phyloP scores from a whole-genome alignment of 1,140 invertebrate genomes.

The Drosophila oshimai region DNA sequence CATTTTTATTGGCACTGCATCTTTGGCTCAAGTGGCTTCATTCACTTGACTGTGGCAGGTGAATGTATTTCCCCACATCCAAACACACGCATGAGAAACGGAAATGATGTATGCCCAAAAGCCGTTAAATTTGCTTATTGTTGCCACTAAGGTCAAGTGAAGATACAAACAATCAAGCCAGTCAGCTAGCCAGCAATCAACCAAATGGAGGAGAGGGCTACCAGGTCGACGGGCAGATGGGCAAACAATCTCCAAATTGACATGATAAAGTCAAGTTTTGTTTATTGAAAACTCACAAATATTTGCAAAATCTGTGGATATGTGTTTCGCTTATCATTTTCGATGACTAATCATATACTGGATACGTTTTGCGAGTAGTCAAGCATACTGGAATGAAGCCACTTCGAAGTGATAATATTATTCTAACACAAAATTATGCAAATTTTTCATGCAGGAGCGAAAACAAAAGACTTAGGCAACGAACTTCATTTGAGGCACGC shows the following conservation, averaged over 20 bases:
- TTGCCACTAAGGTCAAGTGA: slow-evolving; percentile 70
- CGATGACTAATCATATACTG: slow-evolving; percentile 1
- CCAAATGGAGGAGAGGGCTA: slow-evolving; percentile 24
- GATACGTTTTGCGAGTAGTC: neutral
- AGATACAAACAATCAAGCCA: slow-evolving; percentile 57
- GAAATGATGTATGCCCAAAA: slow-evolving; percentile 75
- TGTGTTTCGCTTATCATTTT: neutral
- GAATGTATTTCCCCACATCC: slow-evolving; percentile 77
- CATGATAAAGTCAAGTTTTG: slow-evolving; percentile 20
- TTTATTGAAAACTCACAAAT: neutral
- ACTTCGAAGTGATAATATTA: slow-evolving; percentile 50
- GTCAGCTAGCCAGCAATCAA: slow-evolving; percentile 45
- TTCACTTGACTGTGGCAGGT: slow-evolving; percentile 54
- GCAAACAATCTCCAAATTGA: slow-evolving; percentile 22
- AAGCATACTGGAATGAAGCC: slow-evolving; percentile 39
- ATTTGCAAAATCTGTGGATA: neutral
- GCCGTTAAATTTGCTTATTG: slow-evolving; percentile 71
- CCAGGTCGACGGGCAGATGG: slow-evolving; percentile 11
- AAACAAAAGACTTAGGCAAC: slow-evolving; percentile 58
- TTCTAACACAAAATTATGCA: slow-evolving; percentile 54
- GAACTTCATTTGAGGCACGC: slow-evolving; percentile 52
- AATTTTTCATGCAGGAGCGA: slow-evolving; percentile 37
- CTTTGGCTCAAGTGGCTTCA: slow-evolving; percentile 43
- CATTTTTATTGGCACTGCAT: slow-evolving; percentile 63
- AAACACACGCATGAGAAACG: slow-evolving; percentile 56